A percentile compares a stretch with the other conserved stretches of the same genome.
Evolutionary conservation across 2,888 invertebrate species (phyloP).

Genomic region (Steinernema hermaphroditum): DNA sequence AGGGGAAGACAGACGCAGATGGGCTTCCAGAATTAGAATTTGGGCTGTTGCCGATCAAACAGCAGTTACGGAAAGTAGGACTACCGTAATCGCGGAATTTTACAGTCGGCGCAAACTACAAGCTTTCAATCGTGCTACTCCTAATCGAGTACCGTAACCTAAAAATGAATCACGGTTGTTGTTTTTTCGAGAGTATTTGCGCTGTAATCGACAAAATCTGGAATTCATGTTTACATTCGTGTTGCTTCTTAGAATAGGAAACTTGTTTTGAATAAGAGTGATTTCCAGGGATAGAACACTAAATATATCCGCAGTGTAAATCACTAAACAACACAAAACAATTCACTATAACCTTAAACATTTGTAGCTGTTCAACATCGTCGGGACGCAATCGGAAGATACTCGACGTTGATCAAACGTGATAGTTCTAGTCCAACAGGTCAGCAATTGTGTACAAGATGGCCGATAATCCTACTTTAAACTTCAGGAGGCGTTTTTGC

Average conservation of each 20-base stretch:
- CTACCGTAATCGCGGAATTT: too few relatives aligned
- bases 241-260: not conserved
- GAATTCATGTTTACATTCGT: slow-evolving; percentile 11
- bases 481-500: not conserved
- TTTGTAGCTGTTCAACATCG: slow-evolving; percentile 60
- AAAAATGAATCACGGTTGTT: not conserved
- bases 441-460: not conserved
- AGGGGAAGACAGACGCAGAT: not conserved
- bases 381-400: slow-evolving; percentile 62
- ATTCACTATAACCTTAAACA: too few relatives aligned
- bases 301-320: not conserved
- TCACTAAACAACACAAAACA: not conserved
- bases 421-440: slow-evolving; percentile 38
- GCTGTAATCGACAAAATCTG: not conserved
- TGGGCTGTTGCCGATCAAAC: not conserved
- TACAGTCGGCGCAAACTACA: too few relatives aligned
- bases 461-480: not conserved
- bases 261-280: not conserved
- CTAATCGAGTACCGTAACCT: too few relatives aligned
- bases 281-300: not conserved
- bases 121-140: too few relatives aligned
- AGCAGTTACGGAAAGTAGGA: not conserved
- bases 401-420: slow-evolving; percentile 52
- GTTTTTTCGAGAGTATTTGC: not conserved
- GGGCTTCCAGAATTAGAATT: not conserved